Conservation (phyloP, 2,797 vertebrate species). For the Rousettus madagascariensis region DNA sequence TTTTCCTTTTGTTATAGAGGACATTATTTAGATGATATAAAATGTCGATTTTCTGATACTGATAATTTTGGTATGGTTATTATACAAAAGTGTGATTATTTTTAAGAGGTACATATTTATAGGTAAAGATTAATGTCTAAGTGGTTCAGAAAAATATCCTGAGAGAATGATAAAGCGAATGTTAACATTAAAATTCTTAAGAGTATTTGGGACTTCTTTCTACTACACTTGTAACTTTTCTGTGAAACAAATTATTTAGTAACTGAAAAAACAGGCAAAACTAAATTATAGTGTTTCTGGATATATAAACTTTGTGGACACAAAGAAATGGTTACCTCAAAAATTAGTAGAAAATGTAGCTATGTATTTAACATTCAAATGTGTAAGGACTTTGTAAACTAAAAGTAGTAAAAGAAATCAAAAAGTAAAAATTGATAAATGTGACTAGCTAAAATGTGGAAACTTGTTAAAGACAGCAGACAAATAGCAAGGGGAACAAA, state of each 20-base stretch:
- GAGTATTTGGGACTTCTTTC: not conserved
- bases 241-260: not conserved
- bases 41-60: constrained; percentile 11
- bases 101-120: not conserved
- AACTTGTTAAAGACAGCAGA: not conserved
- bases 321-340: not conserved
- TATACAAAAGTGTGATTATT: not conserved
- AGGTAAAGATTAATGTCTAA: not conserved
- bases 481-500: not conserved
- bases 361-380: not conserved
- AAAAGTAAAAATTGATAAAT: not conserved
- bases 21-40: not conserved
- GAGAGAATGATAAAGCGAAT: not conserved
- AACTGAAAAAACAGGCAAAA: not conserved
- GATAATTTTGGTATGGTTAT: not conserved
- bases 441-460: constrained; percentile 14
- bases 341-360: not conserved
- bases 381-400: not conserved
- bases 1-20: not conserved
- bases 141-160: not conserved
- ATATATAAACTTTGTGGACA: not conserved
- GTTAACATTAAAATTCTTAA: not conserved
- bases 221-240: not conserved
- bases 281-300: not conserved
- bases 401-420: not conserved